Evolutionary conservation across 2,113 vertebrate species (phyloP).

Genomic region (Glareola pratincola): DNA sequence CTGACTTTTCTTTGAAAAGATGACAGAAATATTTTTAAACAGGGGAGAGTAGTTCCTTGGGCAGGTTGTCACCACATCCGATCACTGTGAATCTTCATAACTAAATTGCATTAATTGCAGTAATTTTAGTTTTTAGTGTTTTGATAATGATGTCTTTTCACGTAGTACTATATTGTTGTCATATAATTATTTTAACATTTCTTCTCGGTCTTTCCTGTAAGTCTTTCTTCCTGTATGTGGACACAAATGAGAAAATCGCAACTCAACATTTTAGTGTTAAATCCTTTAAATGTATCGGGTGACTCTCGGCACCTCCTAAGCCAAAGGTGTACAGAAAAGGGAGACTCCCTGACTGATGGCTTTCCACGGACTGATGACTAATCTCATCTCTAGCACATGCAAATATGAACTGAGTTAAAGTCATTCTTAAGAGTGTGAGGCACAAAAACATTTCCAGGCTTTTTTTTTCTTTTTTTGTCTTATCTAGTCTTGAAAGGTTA

Average conservation of each 20-base stretch:
- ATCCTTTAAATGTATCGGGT: background rate
- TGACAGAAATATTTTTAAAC: background rate
- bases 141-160: background rate
- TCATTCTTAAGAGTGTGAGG: background rate
- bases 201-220: background rate
- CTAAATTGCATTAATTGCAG: background rate
- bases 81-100: background rate
- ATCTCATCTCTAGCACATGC: background rate
- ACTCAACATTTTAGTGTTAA: background rate
- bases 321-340: background rate
- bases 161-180: background rate
- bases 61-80: background rate
- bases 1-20: background rate
- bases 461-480: background rate
- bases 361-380: background rate
- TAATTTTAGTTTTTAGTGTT: slow-evolving; percentile 11
- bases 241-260: background rate
- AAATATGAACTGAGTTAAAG: background rate
- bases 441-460: background rate
- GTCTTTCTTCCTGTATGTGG: background rate
- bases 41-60: background rate
- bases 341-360: slow-evolving; percentile 23
- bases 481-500: background rate
- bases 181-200: background rate
- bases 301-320: background rate